phyloP scores from a whole-genome alignment of 2,113 vertebrate genomes.

The Speoplatyrhinus poulsoni region DNA sequence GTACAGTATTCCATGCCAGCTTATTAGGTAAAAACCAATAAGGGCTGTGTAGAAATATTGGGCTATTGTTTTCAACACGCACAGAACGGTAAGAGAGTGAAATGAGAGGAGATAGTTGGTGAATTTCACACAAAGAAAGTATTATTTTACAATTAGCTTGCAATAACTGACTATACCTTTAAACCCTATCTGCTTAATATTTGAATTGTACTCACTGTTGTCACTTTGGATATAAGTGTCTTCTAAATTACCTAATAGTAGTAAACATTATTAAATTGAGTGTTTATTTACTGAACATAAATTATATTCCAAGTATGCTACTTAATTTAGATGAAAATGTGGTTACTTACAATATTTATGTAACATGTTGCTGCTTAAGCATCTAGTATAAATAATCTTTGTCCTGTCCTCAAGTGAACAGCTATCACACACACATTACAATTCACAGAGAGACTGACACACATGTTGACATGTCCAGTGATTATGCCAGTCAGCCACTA shows the following conservation, averaged over 20 bases:
- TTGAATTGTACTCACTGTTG: too few species aligned
- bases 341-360: conserved; percentile 18
- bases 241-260: too few species aligned
- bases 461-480: conserved; percentile 28
- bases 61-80: neutral
- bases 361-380: conserved; percentile 34
- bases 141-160: too few species aligned
- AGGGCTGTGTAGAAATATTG: neutral
- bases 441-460: conserved; percentile 20
- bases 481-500: conserved; percentile 14
- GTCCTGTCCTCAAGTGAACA: conserved; percentile 31
- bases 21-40: conserved; percentile 32
- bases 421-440: conserved; percentile 74
- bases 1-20: conserved; percentile 4
- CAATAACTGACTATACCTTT: too few species aligned
- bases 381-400: conserved; percentile 31
- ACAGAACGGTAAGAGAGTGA: too few species aligned
- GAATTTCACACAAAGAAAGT: too few species aligned
- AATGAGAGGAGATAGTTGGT: too few species aligned
- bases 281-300: conserved; percentile 30
- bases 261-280: conserved; percentile 1
- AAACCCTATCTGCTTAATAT: too few species aligned
- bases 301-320: conserved; percentile 27
- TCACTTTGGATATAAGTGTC: too few species aligned
- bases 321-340: conserved; percentile 3